Percentiles rank a stretch among this genome's conserved stretches.
Conservation (phyloP, 92 coral and sea anemone species). For the Epizoanthus fatuus region DNA sequence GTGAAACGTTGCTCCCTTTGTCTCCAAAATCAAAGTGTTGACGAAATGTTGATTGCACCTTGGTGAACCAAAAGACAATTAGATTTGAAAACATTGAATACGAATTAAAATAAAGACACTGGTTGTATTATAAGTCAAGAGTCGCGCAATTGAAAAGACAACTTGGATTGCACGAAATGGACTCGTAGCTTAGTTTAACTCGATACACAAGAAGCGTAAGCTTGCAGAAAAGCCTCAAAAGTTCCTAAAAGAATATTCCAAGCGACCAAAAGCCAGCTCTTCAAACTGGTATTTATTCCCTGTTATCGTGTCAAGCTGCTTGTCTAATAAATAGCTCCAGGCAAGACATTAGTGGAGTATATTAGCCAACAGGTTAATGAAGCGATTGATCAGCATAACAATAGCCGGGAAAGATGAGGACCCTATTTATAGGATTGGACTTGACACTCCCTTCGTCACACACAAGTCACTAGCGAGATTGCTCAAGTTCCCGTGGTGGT, state of each 20-base stretch:
- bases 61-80: constrained; percentile 39
- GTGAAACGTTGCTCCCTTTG: constrained; percentile 16
- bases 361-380: constrained; percentile 80
- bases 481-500: constrained; percentile 43
- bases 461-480: constrained; percentile 44
- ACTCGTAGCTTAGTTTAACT: background rate
- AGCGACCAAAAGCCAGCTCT: constrained; percentile 9
- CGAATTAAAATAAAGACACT: constrained; percentile 46
- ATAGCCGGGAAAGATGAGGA: constrained; percentile 60
- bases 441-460: constrained; percentile 36
- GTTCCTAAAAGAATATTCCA: constrained; percentile 8
- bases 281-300: constrained; percentile 42
- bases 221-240: background rate
- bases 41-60: constrained; percentile 1
- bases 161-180: constrained; percentile 27
- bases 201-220: too few relatives aligned
- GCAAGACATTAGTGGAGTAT: constrained; percentile 84
- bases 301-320: constrained; percentile 49
- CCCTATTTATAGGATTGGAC: constrained; percentile 88
- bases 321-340: constrained; percentile 75
- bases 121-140: constrained; percentile 38
- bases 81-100: constrained; percentile 35
- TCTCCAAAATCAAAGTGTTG: background rate
- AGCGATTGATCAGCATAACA: constrained; percentile 86
- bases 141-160: constrained; percentile 15